A percentile compares a stretch with the other conserved stretches of the same genome.
phyloP scores from a whole-genome alignment of 2,888 invertebrate genomes.

The Ligdia adustata region DNA sequence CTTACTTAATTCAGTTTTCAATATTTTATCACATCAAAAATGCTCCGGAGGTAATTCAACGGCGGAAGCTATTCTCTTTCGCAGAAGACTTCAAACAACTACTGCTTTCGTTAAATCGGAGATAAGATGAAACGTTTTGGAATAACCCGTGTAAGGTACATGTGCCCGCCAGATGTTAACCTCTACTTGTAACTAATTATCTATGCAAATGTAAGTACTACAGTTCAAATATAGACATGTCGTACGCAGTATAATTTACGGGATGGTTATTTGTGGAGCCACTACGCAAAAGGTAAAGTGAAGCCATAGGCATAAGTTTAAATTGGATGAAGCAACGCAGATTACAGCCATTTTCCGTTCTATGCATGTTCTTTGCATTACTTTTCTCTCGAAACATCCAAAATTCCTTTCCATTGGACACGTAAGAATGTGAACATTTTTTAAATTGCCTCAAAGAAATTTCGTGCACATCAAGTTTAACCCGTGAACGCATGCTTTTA shows the following conservation, averaged over 20 bases:
- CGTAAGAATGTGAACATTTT: background rate
- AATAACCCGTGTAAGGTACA: constrained; percentile 23
- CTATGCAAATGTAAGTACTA: constrained; percentile 27
- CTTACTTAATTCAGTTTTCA: constrained; percentile 1
- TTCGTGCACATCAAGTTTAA: constrained; percentile 16
- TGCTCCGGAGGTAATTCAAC: constrained; percentile 7
- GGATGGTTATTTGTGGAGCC: constrained; percentile 1
- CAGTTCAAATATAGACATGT: constrained; percentile 24
- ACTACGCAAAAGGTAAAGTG: constrained; percentile 4
- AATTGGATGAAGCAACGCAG: constrained; percentile 22
- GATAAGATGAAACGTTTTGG: constrained; percentile 27
- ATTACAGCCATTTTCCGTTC: constrained; percentile 6
- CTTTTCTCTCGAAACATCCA: background rate
- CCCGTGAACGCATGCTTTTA: constrained; percentile 21
- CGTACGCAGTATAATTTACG: constrained; percentile 6
- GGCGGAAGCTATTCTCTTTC: constrained; percentile 30
- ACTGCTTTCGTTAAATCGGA: constrained; percentile 22
- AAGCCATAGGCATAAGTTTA: constrained; percentile 19
- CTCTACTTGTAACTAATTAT: constrained; percentile 22
- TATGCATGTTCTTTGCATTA: background rate
- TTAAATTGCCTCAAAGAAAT: constrained; percentile 5
- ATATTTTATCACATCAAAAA: constrained; percentile 28
- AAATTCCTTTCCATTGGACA: background rate
- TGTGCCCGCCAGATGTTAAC: constrained; percentile 34
- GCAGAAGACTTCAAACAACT: constrained; percentile 31